These are phyloP conservation scores for Cyphomyrus discorhynchus DNA, from an alignment of 2,113 vertebrate genomes.

Conservation along the genomic window DNA sequence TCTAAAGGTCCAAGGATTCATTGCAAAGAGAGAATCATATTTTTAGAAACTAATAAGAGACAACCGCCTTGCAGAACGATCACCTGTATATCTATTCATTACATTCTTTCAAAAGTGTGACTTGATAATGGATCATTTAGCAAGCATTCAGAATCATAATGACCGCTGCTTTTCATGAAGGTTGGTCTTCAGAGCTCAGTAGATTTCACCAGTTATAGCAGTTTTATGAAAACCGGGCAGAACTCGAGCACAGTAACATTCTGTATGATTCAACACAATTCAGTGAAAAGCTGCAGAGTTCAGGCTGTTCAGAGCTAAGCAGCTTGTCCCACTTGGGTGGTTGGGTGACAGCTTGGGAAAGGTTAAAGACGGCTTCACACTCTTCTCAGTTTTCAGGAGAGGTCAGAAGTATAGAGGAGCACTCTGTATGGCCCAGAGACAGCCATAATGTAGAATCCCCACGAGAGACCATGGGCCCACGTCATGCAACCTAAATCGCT, in stretches of 20 bases:
- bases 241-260: neutral
- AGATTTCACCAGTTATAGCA: neutral
- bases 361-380: neutral
- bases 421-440: neutral
- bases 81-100: neutral
- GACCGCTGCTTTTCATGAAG: neutral
- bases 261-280: neutral
- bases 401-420: neutral
- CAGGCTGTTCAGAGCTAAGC: neutral
- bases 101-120: neutral
- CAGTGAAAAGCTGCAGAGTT: neutral
- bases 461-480: neutral
- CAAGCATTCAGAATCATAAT: neutral
- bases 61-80: neutral
- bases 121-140: neutral
- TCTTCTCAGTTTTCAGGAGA: neutral
- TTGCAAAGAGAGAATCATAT: neutral
- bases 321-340: neutral
- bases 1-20: neutral
- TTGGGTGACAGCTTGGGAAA: neutral
- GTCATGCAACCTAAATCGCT: neutral
- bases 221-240: neutral
- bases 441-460: neutral
- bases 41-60: neutral
- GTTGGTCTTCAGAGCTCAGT: neutral